A percentile compares a stretch with the other conserved stretches of the same genome.
Conservation (phyloP, 2,888 invertebrate genomes). For the Carpatolechia fugitivella region DNA sequence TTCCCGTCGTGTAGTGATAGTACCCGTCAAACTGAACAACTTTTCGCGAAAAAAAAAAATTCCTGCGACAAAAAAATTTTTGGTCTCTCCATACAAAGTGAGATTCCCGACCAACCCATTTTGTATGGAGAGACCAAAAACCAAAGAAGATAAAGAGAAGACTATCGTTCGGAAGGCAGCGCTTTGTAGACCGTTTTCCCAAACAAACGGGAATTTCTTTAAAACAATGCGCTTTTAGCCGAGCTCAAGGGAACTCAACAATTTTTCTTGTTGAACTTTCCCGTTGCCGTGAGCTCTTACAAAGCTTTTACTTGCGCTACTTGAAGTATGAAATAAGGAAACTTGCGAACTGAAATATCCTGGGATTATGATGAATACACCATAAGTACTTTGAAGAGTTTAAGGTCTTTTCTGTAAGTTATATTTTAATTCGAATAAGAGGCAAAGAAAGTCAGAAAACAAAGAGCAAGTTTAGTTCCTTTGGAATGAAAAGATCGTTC, state of each 20-base stretch:
- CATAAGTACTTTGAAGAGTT: background rate
- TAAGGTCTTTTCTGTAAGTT: too few relatives aligned
- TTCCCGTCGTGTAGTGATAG: too few relatives aligned
- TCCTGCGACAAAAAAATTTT: too few relatives aligned
- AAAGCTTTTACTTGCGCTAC: conserved; percentile 14
- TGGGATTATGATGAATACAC: background rate
- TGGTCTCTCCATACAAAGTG: too few relatives aligned
- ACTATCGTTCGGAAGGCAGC: background rate
- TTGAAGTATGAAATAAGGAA: background rate
- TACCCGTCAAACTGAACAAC: too few relatives aligned
- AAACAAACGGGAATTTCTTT: conserved; percentile 14
- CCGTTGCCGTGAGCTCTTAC: background rate
- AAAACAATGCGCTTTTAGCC: conserved; percentile 29
- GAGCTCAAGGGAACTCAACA: conserved; percentile 24
- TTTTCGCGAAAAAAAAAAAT: too few relatives aligned
- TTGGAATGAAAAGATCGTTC: too few relatives aligned
- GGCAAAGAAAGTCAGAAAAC: too few relatives aligned
- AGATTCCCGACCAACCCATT: too few relatives aligned
- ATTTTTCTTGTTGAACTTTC: conserved; percentile 27
- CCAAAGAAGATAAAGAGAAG: background rate
- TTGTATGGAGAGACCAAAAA: background rate
- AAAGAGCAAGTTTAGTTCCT: too few relatives aligned
- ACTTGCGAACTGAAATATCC: background rate
- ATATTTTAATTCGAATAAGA: too few relatives aligned
- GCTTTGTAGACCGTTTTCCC: background rate